phyloP scores from a whole-genome alignment of 1,140 invertebrate species.

The Chlorops oryzae region DNA sequence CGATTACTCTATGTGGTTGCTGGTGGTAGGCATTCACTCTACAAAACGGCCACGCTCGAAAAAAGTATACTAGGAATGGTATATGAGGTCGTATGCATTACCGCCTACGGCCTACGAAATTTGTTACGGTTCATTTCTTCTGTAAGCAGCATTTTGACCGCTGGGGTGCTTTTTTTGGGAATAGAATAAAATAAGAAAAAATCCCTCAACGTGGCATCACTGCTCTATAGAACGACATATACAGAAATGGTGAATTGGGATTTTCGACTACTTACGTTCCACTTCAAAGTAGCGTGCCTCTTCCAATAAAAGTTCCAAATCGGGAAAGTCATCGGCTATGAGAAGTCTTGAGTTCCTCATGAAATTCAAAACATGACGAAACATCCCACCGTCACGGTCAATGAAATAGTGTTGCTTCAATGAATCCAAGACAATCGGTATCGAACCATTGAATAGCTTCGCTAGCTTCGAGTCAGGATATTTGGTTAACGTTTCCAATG shows the following conservation, averaged over 20 bases:
- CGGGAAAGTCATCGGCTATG: constrained; percentile 80
- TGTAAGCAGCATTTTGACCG: too few species aligned
- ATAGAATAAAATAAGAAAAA: too few species aligned
- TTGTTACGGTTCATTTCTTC: too few species aligned
- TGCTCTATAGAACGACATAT: not conserved
- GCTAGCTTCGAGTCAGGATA: constrained; percentile 88
- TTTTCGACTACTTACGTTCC: constrained; percentile 60
- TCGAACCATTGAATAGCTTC: constrained; percentile 91
- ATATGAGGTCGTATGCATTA: too few species aligned
- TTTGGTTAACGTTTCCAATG: constrained; percentile 89
- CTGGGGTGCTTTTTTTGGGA: too few species aligned
- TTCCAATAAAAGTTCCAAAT: constrained; percentile 84
- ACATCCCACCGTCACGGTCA: constrained; percentile 92
- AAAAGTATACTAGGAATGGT: too few species aligned
- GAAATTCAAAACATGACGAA: constrained; percentile 92
- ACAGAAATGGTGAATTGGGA: too few species aligned
- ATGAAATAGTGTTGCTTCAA: constrained; percentile 98
- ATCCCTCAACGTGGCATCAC: not conserved
- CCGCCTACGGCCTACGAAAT: too few species aligned
- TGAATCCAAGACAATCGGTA: constrained; percentile 92
- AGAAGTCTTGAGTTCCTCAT: constrained; percentile 83
- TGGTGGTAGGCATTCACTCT: too few species aligned
- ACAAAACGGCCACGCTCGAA: too few species aligned
- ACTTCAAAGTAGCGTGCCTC: constrained; percentile 92
- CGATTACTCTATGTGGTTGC: too few species aligned